Evolutionary conservation across 2,797 vertebrate genomes (phyloP).

Genomic region (Numenius phaeopus): DNA sequence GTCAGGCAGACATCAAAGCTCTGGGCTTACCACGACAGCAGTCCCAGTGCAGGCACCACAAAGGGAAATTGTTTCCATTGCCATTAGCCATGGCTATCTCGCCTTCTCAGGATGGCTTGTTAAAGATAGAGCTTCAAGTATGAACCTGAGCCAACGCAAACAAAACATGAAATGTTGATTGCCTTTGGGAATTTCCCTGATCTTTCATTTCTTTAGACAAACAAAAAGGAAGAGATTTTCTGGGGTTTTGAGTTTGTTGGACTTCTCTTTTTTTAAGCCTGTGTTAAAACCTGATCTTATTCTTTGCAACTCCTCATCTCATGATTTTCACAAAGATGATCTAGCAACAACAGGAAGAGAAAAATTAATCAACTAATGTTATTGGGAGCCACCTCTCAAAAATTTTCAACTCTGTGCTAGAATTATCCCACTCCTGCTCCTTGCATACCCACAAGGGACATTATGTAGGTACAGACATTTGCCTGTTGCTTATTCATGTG

Average conservation of each 20-base stretch:
- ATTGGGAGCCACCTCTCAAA: neutral
- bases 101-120: neutral
- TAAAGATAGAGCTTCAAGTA: neutral
- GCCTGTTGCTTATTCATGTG: neutral
- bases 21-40: neutral
- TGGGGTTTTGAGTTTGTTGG: neutral
- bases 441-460: accelerated
- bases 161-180: neutral
- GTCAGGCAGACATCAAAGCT: neutral
- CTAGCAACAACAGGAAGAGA: neutral
- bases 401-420: neutral
- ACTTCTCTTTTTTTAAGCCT: neutral
- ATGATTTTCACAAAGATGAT: neutral
- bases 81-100: neutral
- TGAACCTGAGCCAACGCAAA: neutral
- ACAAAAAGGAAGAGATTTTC: neutral
- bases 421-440: neutral
- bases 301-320: neutral
- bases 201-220: neutral
- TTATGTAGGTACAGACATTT: neutral
- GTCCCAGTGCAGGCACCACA: neutral
- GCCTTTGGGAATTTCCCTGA: neutral
- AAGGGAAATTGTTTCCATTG: neutral
- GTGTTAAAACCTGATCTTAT: neutral
- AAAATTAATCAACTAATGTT: accelerated